phyloP scores from a whole-genome alignment of 2,113 vertebrate genomes.

The Synchiropus splendidus region DNA sequence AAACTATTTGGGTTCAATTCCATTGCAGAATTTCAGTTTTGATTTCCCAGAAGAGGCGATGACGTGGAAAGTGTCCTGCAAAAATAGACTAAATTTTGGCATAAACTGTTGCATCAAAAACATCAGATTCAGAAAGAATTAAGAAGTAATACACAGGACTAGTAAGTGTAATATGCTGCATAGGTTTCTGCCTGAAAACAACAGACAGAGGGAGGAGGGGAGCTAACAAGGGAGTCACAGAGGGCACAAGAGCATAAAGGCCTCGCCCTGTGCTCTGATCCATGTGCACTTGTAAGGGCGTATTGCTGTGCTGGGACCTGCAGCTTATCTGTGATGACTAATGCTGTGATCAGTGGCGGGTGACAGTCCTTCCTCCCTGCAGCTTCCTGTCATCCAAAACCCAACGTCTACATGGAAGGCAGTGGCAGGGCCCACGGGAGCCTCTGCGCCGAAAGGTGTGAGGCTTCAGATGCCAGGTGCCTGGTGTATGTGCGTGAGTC shows the following conservation, averaged over 20 bases:
- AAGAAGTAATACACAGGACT: too few species aligned
- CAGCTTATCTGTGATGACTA: slow-evolving; percentile 58
- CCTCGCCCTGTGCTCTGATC: slow-evolving; percentile 44
- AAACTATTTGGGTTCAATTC: too few species aligned
- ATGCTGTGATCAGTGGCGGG: slow-evolving; percentile 54
- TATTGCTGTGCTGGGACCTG: slow-evolving; percentile 27
- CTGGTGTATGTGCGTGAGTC: slow-evolving; percentile 7
- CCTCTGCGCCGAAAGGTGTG: slow-evolving; percentile 7
- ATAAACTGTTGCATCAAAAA: too few species aligned
- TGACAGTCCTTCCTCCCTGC: slow-evolving; percentile 39
- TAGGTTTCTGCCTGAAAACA: neutral
- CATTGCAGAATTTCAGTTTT: too few species aligned
- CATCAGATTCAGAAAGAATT: too few species aligned
- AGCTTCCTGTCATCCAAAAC: slow-evolving; percentile 45
- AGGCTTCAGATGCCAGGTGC: slow-evolving; percentile 33
- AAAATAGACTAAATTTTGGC: too few species aligned
- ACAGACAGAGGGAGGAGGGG: neutral
- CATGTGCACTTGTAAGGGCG: slow-evolving; percentile 23
- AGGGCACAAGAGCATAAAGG: slow-evolving; percentile 16
- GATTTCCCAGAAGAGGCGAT: too few species aligned
- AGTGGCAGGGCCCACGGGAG: slow-evolving; percentile 17
- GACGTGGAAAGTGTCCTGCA: too few species aligned
- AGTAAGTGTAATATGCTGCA: too few species aligned
- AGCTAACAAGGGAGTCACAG: slow-evolving; percentile 4
- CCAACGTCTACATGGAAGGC: slow-evolving; percentile 36